These are phyloP conservation scores for Epizoanthus illoricatus DNA, from an alignment of 92 coral and sea anemone genomes.

Conservation along the genomic window DNA sequence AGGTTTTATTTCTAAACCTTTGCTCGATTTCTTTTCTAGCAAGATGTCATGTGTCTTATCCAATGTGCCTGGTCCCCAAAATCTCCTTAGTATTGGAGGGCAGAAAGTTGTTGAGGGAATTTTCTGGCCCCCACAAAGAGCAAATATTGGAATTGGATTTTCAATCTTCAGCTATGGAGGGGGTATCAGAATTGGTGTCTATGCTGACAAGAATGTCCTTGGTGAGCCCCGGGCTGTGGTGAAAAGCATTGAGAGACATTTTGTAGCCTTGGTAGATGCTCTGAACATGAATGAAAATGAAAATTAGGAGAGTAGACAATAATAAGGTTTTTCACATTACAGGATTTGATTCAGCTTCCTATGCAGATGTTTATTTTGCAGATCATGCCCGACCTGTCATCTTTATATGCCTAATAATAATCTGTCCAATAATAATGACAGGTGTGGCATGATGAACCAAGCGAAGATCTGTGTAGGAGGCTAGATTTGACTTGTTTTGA, in stretches of 20 bases:
- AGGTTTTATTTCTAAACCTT: conserved; percentile 67
- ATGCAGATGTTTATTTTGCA: no score
- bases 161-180: conserved; percentile 96
- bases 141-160: conserved; percentile 84
- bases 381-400: no score
- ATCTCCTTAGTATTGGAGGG: conserved; percentile 76
- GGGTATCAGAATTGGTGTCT: conserved; percentile 77
- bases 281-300: conserved; percentile 55
- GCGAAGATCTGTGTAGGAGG: no score
- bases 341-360: no score
- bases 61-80: conserved; percentile 95
- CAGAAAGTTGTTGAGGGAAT: conserved; percentile 73
- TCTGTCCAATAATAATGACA: no score
- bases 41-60: conserved; percentile 93
- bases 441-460: no score
- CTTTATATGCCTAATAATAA: no score
- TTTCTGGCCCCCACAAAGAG: conserved; percentile 93
- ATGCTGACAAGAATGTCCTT: conserved; percentile 72
- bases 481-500: no score
- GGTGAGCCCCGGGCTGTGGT: conserved; percentile 73
- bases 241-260: conserved; percentile 72
- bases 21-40: conserved; percentile 74
- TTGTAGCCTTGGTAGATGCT: conserved; percentile 70
- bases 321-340: no score
- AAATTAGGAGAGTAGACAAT: background rate